These are phyloP conservation scores for Amblyopsis hoosieri DNA, from an alignment of 2,797 vertebrate species.

Conservation along the genomic window DNA sequence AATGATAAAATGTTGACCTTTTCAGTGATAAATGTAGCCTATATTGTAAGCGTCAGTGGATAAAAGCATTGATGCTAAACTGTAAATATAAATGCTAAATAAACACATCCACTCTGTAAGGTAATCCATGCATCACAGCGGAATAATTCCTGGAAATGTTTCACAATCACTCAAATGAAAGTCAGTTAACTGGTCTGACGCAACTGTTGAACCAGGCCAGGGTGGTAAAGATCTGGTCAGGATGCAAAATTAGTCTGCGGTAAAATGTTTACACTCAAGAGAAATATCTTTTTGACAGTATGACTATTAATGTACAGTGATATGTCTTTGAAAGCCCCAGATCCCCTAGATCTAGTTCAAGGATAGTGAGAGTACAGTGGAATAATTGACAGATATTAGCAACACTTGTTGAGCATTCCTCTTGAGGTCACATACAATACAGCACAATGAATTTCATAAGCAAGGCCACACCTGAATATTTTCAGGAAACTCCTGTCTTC, in stretches of 20 bases:
- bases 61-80: neutral
- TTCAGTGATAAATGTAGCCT: no score
- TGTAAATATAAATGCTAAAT: neutral
- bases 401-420: slow-evolving; percentile 24
- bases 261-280: slow-evolving; percentile 47
- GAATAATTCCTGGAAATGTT: slow-evolving; percentile 51
- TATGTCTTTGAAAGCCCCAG: slow-evolving; percentile 43
- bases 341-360: slow-evolving; percentile 15
- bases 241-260: slow-evolving; percentile 59
- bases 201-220: slow-evolving; percentile 39
- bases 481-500: slow-evolving; percentile 75
- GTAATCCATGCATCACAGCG: slow-evolving; percentile 9
- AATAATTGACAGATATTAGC: slow-evolving; percentile 28
- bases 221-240: slow-evolving; percentile 44
- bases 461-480: slow-evolving; percentile 75
- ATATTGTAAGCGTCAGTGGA: no score
- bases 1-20: no score
- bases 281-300: slow-evolving; percentile 21
- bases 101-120: slow-evolving; percentile 6
- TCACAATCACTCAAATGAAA: slow-evolving; percentile 49
- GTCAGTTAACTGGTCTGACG: slow-evolving; percentile 35
- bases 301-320: slow-evolving; percentile 27
- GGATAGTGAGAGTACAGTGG: slow-evolving; percentile 29
- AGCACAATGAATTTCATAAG: slow-evolving; percentile 47
- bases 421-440: slow-evolving; percentile 26